These are phyloP conservation scores for Drosophila funebris DNA, from an alignment of 1,140 invertebrate species.

Conservation along the genomic window DNA sequence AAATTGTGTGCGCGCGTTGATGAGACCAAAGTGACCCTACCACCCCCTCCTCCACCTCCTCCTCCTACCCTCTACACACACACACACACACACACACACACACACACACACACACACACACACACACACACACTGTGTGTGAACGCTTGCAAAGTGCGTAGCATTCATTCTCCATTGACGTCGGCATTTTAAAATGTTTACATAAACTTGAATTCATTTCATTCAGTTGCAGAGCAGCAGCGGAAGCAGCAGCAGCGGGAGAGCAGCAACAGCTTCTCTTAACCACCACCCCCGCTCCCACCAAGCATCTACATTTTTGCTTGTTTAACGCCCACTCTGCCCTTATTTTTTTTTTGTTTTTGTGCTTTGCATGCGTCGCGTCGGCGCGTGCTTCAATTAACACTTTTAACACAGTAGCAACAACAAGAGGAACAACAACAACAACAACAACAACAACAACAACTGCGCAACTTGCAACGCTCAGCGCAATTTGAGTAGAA, in stretches of 20 bases:
- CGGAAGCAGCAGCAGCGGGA: not conserved
- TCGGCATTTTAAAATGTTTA: conserved; percentile 66
- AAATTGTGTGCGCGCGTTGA: conserved; percentile 5
- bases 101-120: not conserved
- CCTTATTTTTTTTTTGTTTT: not conserved
- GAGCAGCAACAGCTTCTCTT: not conserved
- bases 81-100: not conserved
- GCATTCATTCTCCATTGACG: conserved; percentile 51
- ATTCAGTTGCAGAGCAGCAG: conserved; percentile 37
- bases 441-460: conserved; percentile 7
- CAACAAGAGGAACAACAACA: not conserved
- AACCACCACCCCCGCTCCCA: not conserved
- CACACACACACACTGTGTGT: not conserved
- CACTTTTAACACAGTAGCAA: conserved; percentile 52
- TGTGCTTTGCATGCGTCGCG: conserved; percentile 5
- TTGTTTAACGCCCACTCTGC: conserved; percentile 21
- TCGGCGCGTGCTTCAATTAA: conserved; percentile 74
- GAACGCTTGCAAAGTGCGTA: conserved; percentile 43
- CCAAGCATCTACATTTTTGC: not conserved
- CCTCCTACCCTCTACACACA: not conserved
- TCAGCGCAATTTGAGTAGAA: conserved; percentile 18
- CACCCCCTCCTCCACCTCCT: not conserved
- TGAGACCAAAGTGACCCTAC: not conserved
- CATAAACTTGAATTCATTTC: conserved; percentile 74
- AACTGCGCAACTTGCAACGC: conserved; percentile 42